Evolutionary conservation across 2,888 invertebrate species (phyloP).

Genomic region (Amiota communis): DNA sequence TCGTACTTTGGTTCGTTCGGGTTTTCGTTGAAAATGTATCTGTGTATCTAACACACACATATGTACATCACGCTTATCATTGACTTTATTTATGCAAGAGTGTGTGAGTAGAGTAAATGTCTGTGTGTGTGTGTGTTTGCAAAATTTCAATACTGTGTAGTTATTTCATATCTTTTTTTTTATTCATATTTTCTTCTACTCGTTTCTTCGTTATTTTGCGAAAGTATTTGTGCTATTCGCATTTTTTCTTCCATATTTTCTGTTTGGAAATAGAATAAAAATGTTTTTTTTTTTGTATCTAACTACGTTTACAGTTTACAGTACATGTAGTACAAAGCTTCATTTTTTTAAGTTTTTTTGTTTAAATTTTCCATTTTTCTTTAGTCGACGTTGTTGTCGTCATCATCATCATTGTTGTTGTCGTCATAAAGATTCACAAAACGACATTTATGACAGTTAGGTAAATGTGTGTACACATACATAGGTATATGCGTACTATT

Average conservation of each 20-base stretch:
- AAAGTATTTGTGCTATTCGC: constrained; percentile 10
- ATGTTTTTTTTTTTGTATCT: constrained; percentile 13
- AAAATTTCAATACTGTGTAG: constrained; percentile 16
- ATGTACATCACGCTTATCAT: no score
- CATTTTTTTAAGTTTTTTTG: neutral
- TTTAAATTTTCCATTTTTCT: constrained; percentile 19
- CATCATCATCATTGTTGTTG: no score
- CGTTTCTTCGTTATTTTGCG: constrained; percentile 8
- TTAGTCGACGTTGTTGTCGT: no score
- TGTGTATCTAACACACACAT: neutral
- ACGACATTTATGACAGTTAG: constrained; percentile 12
- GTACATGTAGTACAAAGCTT: neutral
- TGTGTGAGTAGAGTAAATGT: constrained; percentile 23
- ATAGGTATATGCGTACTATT: no score
- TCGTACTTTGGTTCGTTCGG: constrained; percentile 32
- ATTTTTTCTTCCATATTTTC: neutral
- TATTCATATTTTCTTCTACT: neutral
- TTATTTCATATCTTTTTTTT: constrained; percentile 5
- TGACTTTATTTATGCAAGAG: neutral
- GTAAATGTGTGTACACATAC: no score
- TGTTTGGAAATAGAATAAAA: neutral
- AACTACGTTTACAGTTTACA: neutral
- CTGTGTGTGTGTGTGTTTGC: constrained; percentile 24
- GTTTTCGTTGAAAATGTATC: constrained; percentile 35
- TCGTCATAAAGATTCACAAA: neutral